These are phyloP conservation scores for Thecophora atra DNA, from an alignment of 2,888 invertebrate genomes.

Conservation along the genomic window DNA sequence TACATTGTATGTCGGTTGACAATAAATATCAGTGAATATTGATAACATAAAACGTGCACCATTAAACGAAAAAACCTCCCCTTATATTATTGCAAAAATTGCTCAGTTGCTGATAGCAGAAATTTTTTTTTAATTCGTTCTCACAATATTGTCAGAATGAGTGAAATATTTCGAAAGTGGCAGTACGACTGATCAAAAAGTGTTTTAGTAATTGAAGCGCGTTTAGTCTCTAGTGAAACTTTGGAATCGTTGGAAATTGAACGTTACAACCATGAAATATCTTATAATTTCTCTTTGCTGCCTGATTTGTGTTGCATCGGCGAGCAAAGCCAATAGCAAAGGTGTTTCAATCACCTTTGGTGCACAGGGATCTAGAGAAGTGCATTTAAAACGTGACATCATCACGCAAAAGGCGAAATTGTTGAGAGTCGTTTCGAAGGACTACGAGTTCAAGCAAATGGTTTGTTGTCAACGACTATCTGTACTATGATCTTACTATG, in stretches of 20 bases:
- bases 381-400: conserved; percentile 45
- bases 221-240: neutral
- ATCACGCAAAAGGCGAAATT: conserved; percentile 44
- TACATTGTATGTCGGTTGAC: too few relatives aligned
- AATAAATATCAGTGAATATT: neutral
- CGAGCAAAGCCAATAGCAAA: neutral
- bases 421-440: conserved; percentile 44
- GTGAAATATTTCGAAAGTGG: neutral
- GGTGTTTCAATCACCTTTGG: conserved; percentile 43
- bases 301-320: neutral
- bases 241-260: neutral
- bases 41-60: neutral
- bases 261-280: conserved; percentile 19
- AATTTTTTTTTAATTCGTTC: neutral
- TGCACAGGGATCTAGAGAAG: conserved; percentile 45
- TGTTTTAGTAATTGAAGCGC: neutral
- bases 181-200: neutral
- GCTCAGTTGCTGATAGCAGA: neutral
- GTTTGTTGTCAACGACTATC: conserved; percentile 30
- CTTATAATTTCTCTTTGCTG: neutral
- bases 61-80: neutral
- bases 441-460: conserved; percentile 46
- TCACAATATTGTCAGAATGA: neutral
- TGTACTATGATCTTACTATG: neutral
- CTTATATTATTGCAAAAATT: neutral